Conservation (phyloP, 2,797 vertebrate genomes). For the Poecile montanus region DNA sequence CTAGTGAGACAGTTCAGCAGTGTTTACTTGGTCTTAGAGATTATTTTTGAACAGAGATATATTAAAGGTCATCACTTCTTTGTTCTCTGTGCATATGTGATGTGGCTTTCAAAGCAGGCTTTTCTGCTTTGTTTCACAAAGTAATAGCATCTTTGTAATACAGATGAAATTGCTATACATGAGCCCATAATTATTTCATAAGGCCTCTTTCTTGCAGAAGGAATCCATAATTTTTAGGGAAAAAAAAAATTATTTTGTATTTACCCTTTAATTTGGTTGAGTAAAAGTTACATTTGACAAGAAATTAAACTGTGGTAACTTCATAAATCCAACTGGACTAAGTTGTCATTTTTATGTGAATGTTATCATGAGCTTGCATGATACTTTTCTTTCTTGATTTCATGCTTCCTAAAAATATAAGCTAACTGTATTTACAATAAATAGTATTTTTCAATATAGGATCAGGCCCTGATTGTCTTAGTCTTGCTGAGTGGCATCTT, state of each 20-base stretch:
- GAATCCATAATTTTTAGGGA: not conserved
- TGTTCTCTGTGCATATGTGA: not conserved
- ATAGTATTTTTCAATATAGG: not conserved
- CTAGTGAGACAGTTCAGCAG: not conserved
- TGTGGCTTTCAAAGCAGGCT: not conserved
- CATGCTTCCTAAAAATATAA: not conserved
- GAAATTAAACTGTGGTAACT: not conserved
- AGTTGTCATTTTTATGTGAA: not conserved
- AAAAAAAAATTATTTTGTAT: not conserved
- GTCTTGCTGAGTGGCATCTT: not conserved
- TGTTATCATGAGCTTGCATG: not conserved
- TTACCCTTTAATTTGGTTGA: constrained; percentile 19
- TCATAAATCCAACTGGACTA: not conserved
- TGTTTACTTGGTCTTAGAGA: not conserved
- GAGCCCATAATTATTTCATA: not conserved
- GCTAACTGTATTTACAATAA: not conserved
- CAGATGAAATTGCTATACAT: not conserved
- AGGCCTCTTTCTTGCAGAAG: constrained; percentile 16
- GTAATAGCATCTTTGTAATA: not conserved
- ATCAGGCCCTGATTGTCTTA: not conserved
- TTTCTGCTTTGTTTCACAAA: constrained; percentile 4
- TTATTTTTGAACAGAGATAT: not conserved
- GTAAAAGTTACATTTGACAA: not conserved
- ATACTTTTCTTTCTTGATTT: not conserved
- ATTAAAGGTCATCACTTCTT: not conserved